These are phyloP conservation scores for Drosophila merina DNA, from an alignment of 2,888 invertebrate genomes.

Conservation along the genomic window DNA sequence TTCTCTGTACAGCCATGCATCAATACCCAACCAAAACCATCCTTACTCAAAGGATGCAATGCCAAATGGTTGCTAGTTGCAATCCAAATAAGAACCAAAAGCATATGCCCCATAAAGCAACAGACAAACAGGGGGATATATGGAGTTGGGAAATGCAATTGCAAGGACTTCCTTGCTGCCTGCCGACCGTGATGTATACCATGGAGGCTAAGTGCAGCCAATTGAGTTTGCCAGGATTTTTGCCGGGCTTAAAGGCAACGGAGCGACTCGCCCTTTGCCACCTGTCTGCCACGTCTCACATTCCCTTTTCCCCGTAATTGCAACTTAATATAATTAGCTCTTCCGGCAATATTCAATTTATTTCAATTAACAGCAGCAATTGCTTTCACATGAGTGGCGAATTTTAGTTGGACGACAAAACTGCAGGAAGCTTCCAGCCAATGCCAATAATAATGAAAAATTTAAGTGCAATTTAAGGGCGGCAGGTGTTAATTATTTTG, in stretches of 20 bases:
- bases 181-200: conserved; percentile 34
- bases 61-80: conserved; percentile 10
- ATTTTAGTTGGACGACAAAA: conserved; percentile 27
- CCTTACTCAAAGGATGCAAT: conserved; percentile 1
- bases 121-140: conserved; percentile 10
- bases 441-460: conserved; percentile 22
- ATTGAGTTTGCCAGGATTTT: conserved; percentile 62
- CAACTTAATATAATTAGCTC: conserved; percentile 69
- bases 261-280: conserved; percentile 33
- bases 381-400: conserved; percentile 14
- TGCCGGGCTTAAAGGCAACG: conserved; percentile 50
- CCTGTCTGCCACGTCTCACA: conserved; percentile 9
- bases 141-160: conserved; percentile 1
- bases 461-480: conserved; percentile 6
- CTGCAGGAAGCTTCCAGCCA: too few relatives aligned
- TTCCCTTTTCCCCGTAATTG: conserved; percentile 56
- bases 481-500: conserved; percentile 21
- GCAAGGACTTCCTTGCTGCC: conserved; percentile 20
- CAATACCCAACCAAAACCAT: conserved; percentile 11
- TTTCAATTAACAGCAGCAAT: conserved; percentile 55
- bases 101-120: conserved; percentile 31
- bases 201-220: conserved; percentile 68
- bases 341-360: conserved; percentile 64
- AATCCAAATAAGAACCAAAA: conserved; percentile 18
- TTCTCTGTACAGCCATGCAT: conserved; percentile 3